Percentiles rank a stretch among this genome's conserved stretches.
Conservation (phyloP, 2,797 vertebrate genomes). For the Cyprinella venusta region DNA sequence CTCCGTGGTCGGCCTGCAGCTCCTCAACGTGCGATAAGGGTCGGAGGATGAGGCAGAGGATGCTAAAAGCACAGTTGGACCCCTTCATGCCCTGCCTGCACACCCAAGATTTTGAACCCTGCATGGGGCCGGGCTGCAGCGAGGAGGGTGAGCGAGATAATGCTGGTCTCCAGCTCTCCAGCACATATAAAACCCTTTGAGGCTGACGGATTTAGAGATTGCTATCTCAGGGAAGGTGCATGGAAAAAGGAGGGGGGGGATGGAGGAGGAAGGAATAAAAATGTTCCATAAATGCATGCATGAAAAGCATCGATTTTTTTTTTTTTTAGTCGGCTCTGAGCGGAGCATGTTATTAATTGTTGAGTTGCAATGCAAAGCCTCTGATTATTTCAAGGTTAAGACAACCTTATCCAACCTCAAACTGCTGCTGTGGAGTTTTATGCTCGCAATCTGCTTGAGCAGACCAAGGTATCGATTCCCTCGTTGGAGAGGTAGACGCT, state of each 20-base stretch:
- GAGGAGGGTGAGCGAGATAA: constrained; percentile 82
- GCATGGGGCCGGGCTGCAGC: constrained; percentile 93
- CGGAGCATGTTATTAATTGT: constrained; percentile 15
- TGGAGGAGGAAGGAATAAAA: neutral
- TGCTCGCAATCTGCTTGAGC: constrained; percentile 38
- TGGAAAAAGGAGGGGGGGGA: neutral
- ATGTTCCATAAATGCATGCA: neutral
- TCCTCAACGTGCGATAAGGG: constrained; percentile 94
- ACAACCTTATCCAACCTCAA: constrained; percentile 26
- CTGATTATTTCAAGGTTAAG: constrained; percentile 36
- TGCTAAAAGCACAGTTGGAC: constrained; percentile 96
- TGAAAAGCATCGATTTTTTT: neutral
- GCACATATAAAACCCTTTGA: constrained; percentile 22
- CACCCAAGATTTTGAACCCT: constrained; percentile 96
- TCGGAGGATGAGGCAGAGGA: constrained; percentile 93
- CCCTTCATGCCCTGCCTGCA: constrained; percentile 89
- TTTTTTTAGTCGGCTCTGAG: neutral
- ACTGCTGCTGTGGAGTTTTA: constrained; percentile 37
- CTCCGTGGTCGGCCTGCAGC: constrained; percentile 95
- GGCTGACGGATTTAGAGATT: constrained; percentile 20
- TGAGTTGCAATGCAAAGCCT: constrained; percentile 5
- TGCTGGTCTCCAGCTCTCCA: constrained; percentile 1
- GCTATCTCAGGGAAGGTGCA: constrained; percentile 21
- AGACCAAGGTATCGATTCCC: constrained; percentile 49
- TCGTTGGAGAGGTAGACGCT: constrained; percentile 21